Conservation (phyloP, 2,113 vertebrate species). For the Calyptommatus sinebrachiatus region DNA sequence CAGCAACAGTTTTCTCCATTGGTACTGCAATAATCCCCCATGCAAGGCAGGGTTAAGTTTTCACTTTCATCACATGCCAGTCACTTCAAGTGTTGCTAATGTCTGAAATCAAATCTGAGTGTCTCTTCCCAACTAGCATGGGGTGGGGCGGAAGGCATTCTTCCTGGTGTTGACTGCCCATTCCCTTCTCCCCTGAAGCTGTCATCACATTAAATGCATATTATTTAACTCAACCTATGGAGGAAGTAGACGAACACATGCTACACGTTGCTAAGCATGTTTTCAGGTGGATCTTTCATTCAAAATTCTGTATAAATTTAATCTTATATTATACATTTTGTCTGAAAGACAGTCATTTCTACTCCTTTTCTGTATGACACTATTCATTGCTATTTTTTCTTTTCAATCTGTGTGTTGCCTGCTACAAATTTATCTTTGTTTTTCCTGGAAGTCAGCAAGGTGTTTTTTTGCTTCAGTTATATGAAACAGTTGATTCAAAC, state of each 20-base stretch:
- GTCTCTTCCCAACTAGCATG: constrained; percentile 1
- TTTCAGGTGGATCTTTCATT: constrained; percentile 31
- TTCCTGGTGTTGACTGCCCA: constrained; percentile 14
- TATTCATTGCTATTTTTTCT: constrained; percentile 26
- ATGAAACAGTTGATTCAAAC: not conserved
- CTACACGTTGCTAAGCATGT: not conserved
- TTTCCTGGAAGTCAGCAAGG: not conserved
- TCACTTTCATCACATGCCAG: constrained; percentile 42
- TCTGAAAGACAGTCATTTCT: not conserved
- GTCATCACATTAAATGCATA: constrained; percentile 41
- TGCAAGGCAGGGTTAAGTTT: constrained; percentile 49
- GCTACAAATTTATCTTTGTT: not conserved
- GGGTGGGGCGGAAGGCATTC: not conserved
- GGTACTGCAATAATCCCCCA: constrained; percentile 19
- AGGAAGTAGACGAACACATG: constrained; percentile 14
- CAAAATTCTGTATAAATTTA: not conserved
- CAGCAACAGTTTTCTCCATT: constrained; percentile 18
- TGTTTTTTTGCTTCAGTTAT: not conserved
- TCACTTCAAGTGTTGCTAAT: constrained; percentile 39
- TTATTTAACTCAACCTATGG: constrained; percentile 37
- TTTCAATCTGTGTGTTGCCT: constrained; percentile 1
- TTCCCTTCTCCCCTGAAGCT: constrained; percentile 3
- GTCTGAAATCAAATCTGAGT: constrained; percentile 49
- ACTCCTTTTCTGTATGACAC: constrained; percentile 11
- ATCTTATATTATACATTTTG: not conserved